Conservation (phyloP, 2,888 invertebrate species). For the Eilema depressum region DNA sequence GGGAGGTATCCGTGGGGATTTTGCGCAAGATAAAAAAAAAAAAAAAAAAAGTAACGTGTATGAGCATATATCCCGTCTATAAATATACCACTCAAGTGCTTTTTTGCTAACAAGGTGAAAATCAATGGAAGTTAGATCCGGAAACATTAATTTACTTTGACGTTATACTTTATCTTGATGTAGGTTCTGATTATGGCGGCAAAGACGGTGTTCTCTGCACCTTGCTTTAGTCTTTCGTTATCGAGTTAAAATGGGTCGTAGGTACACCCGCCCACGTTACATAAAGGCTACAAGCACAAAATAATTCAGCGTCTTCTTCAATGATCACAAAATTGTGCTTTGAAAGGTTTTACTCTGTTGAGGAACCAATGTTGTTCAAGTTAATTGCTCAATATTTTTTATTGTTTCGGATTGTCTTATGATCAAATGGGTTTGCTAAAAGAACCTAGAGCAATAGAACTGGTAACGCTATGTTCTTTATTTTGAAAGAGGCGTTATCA, state of each 20-base stretch:
- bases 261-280: too few species aligned
- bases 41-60: too few species aligned
- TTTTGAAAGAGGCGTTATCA: neutral
- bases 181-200: neutral
- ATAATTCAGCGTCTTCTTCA: neutral
- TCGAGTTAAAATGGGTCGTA: neutral
- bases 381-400: too few species aligned
- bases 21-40: too few species aligned
- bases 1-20: too few species aligned
- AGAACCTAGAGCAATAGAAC: neutral
- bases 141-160: neutral
- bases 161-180: neutral
- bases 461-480: neutral
- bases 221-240: neutral
- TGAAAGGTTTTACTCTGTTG: too few species aligned
- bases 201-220: neutral
- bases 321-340: neutral
- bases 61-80: too few species aligned
- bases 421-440: neutral
- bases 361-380: too few species aligned
- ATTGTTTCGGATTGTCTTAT: neutral
- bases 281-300: neutral
- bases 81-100: too few species aligned
- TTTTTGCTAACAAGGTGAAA: neutral
- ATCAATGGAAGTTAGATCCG: neutral